Percentiles rank a stretch among this genome's conserved stretches.
Evolutionary conservation across 2,797 vertebrate species (phyloP).

Genomic region (Rhinatrema bivittatum): DNA sequence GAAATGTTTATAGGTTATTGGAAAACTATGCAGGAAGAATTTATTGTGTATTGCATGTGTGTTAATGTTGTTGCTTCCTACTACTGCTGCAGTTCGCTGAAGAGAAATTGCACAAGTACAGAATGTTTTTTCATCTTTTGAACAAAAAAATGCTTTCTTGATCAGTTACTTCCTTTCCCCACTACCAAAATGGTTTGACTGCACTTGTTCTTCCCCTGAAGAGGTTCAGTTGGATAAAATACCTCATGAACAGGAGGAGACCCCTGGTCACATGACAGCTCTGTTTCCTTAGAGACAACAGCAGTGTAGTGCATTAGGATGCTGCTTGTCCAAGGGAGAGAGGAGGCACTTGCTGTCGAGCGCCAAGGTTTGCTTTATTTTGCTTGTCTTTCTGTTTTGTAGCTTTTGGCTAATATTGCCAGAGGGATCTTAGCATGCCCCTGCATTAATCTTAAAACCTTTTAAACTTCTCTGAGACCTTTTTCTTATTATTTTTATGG

Average conservation of each 20-base stretch:
- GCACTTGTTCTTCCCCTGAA: not conserved
- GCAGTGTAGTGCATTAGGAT: conserved; percentile 65
- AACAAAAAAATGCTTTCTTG: no score
- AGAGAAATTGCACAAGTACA: no score
- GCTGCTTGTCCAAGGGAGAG: conserved; percentile 57
- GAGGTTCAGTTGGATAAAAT: not conserved
- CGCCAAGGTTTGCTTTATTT: conserved; percentile 51
- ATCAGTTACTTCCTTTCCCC: no score
- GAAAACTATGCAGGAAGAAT: no score
- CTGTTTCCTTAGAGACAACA: conserved; percentile 79
- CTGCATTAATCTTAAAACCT: not conserved
- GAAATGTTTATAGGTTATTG: no score
- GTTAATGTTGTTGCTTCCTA: no score
- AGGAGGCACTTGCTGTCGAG: conserved; percentile 45
- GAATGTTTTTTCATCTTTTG: no score
- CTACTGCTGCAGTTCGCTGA: no score
- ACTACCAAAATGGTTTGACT: no score
- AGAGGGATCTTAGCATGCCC: not conserved
- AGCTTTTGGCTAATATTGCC: not conserved
- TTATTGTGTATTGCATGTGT: no score
- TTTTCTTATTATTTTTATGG: not conserved
- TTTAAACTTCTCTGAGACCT: not conserved
- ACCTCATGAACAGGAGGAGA: conserved; percentile 3
- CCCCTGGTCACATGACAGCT: conserved; percentile 51
- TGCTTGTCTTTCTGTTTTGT: conserved; percentile 17